Base-by-base conservation (phyloP, 2,113 vertebrate genomes). In the Synchiropus splendidus region DNA sequence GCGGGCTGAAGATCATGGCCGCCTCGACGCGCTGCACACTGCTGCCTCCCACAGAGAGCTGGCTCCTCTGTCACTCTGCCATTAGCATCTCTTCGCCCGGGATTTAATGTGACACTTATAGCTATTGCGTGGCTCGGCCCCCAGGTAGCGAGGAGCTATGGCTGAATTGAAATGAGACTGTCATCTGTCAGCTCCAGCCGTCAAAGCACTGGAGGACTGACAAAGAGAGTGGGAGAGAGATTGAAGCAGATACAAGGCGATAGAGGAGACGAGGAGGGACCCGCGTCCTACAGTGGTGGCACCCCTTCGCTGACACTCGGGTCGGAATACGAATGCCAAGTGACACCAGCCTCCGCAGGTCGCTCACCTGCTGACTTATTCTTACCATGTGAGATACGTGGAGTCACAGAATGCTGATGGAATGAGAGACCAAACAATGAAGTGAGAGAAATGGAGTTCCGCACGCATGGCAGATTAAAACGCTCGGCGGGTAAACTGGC, bases 41-140 rank as follows among this genome's bases (percentile, higher is more conserved):
- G 61, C 64, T 64, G 64, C 77, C 55, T 53, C 74, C 70, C 74
- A 48, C 51, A 53, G 64, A 76, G 58, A 70, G 46, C 67, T 58
- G 51, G 60, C 64, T 71, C 44, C 70, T 71, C 72, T 69, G 74
- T 80, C 77, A 72, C 58, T 42, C 63, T 59, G 61, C 67, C 71
- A 49, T 74, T 54, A 64, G 51, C 64, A 36, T 74, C 54, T 67
- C 68, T 47, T 61, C 44, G 59, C 42, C 62, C 48, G 66, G 70
- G 72, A 79, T 79, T 79, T 76, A 79, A 74, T 79, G 68, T 78
- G 80, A 80, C 78, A 79, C 70, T 78, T 75, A 68, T 61, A 82
- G 77, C 72, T 68, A 68, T 66, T 72, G 75, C 72, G 75, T 64
- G 74, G 64, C 72, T 70, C 69, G 58, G 70, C 70, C 61, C 43